A percentile compares a stretch with the other conserved stretches of the same genome.
Evolutionary conservation across 2,888 invertebrate genomes (phyloP).

Genomic region (Plagodis dolabraria): DNA sequence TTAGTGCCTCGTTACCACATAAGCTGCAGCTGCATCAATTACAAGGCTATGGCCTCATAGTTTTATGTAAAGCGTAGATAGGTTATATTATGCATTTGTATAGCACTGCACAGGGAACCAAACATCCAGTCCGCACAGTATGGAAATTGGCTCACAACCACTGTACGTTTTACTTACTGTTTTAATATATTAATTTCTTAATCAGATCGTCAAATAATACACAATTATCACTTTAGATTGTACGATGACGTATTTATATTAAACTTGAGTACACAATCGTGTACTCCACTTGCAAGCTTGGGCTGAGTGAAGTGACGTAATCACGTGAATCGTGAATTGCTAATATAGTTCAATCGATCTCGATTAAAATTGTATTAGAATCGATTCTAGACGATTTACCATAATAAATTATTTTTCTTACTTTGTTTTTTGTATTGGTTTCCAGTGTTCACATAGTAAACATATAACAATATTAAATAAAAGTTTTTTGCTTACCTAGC

Average conservation of each 20-base stretch:
- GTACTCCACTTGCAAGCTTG: conserved; percentile 78
- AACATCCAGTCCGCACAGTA: conserved; percentile 71
- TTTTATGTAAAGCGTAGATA: conserved; percentile 76
- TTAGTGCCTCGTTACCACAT: conserved; percentile 65
- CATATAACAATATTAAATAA: too few relatives aligned
- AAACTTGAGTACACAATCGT: conserved; percentile 65
- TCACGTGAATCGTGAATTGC: conserved; percentile 42
- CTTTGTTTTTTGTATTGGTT: too few relatives aligned
- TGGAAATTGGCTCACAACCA: conserved; percentile 43
- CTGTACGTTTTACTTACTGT: conserved; percentile 69
- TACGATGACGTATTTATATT: conserved; percentile 79
- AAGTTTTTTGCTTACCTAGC: too few relatives aligned
- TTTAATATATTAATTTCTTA: conserved; percentile 54
- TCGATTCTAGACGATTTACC: too few relatives aligned
- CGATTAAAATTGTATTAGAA: too few relatives aligned
- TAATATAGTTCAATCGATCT: too few relatives aligned
- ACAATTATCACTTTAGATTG: conserved; percentile 62
- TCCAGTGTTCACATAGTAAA: too few relatives aligned
- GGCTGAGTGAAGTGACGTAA: conserved; percentile 65
- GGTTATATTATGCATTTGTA: conserved; percentile 83
- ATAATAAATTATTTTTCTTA: too few relatives aligned
- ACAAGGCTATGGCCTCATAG: conserved; percentile 75
- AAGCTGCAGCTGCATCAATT: conserved; percentile 68
- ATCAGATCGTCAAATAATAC: conserved; percentile 54
- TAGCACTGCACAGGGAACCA: conserved; percentile 74